These are phyloP conservation scores for Steinernema carpocapsae DNA, from an alignment of 2,888 invertebrate species.

Conservation along the genomic window DNA sequence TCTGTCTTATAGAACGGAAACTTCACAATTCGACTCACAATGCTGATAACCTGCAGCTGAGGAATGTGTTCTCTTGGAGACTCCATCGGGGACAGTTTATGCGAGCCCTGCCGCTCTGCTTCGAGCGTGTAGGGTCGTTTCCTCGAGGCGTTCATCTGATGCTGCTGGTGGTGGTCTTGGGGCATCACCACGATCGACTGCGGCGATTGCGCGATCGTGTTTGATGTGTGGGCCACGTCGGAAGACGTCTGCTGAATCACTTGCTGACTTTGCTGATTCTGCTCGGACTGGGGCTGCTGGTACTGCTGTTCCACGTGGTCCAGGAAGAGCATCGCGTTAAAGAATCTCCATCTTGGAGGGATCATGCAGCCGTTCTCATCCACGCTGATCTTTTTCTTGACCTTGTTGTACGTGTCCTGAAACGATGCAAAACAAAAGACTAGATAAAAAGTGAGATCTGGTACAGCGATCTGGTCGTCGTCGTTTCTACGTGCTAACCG, in stretches of 20 bases:
- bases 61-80: neutral
- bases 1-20: no score
- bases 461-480: no score
- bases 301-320: conserved; percentile 35
- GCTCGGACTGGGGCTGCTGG: neutral
- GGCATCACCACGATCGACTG: conserved; percentile 26
- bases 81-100: conserved; percentile 3
- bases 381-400: conserved; percentile 41
- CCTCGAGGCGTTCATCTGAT: neutral
- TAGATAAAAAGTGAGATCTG: neutral
- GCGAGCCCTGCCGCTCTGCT: neutral
- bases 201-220: neutral
- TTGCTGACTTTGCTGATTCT: conserved; percentile 1
- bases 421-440: neutral
- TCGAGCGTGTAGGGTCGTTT: conserved; percentile 23
- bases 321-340: conserved; percentile 42
- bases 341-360: conserved; percentile 45
- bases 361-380: conserved; percentile 37
- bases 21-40: neutral
- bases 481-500: no score
- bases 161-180: conserved; percentile 18
- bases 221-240: no score
- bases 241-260: no score
- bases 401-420: conserved; percentile 46
- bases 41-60: conserved; percentile 1